Percentiles rank a stretch among this genome's conserved stretches.
Conservation (phyloP, 2,888 invertebrate species). For the Nemapogon koenigi region DNA sequence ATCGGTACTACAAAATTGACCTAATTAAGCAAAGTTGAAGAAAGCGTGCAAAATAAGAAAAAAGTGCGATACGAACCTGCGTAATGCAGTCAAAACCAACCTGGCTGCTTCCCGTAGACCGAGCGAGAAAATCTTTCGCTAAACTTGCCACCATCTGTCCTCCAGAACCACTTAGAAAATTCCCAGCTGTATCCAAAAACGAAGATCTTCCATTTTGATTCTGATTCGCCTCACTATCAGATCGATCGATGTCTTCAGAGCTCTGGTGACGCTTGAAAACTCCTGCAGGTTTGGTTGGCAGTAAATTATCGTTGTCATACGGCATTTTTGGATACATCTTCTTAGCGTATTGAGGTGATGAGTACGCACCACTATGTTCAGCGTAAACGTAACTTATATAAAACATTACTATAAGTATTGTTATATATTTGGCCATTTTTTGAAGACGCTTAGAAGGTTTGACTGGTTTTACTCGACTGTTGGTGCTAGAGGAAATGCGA, state of each 20-base stretch:
- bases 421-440: background rate
- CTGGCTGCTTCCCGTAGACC: conserved; percentile 75
- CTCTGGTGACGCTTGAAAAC: conserved; percentile 27
- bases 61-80: conserved; percentile 56
- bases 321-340: conserved; percentile 45
- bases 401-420: conserved; percentile 18
- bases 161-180: conserved; percentile 46
- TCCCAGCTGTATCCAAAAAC: conserved; percentile 44
- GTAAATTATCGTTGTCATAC: conserved; percentile 34
- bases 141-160: conserved; percentile 63
- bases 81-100: conserved; percentile 63
- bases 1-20: background rate
- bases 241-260: conserved; percentile 26
- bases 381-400: conserved; percentile 20
- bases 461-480: conserved; percentile 4
- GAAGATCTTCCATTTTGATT: conserved; percentile 37
- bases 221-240: conserved; percentile 31
- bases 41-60: conserved; percentile 33
- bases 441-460: background rate
- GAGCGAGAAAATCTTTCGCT: conserved; percentile 72
- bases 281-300: conserved; percentile 34
- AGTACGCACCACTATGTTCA: conserved; percentile 57
- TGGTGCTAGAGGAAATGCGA: conserved; percentile 28
- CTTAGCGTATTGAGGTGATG: conserved; percentile 59
- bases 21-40: background rate